Conservation (phyloP, 1,140 invertebrate genomes). For the Pogonomyrmex barbatus region DNA sequence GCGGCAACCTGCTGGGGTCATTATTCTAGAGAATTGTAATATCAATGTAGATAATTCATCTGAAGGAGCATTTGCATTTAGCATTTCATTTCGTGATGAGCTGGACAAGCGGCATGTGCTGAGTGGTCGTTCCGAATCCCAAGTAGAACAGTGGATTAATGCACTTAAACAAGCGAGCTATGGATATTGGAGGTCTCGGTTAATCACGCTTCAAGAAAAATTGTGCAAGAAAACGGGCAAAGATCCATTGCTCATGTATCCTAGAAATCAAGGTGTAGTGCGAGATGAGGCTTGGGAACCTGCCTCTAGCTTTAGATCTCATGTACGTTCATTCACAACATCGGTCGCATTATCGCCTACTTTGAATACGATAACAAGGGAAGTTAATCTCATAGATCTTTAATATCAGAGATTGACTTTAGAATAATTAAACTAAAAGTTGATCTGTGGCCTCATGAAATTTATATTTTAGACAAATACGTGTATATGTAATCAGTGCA, state of each 20-base stretch:
- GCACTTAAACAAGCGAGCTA: slow-evolving; percentile 88
- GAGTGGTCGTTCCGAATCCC: slow-evolving; percentile 88
- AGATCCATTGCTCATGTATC: slow-evolving; percentile 89
- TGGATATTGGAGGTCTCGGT: slow-evolving; percentile 87
- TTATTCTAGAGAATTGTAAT: slow-evolving; percentile 90
- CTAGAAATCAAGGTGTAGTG: slow-evolving; percentile 87
- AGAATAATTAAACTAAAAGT: neutral
- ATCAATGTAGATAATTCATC: slow-evolving; percentile 88
- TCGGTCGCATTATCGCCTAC: slow-evolving; percentile 74
- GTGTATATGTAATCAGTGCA: neutral
- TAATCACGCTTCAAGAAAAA: slow-evolving; percentile 87
- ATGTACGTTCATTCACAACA: slow-evolving; percentile 79
- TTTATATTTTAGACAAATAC: slow-evolving; percentile 18
- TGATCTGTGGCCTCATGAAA: neutral
- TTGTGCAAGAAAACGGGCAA: slow-evolving; percentile 88
- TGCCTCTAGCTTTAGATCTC: slow-evolving; percentile 81
- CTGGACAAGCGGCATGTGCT: slow-evolving; percentile 89
- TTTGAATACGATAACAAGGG: slow-evolving; percentile 76
- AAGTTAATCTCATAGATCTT: slow-evolving; percentile 82
- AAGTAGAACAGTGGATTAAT: slow-evolving; percentile 88
- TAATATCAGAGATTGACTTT: slow-evolving; percentile 41
- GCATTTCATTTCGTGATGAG: slow-evolving; percentile 89
- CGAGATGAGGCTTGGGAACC: slow-evolving; percentile 82
- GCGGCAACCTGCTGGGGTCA: slow-evolving; percentile 88
- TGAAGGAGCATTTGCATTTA: slow-evolving; percentile 89